Percentiles rank a stretch among this genome's conserved stretches.
Evolutionary conservation across 1,140 invertebrate genomes (phyloP).

Genomic region (Magallana gigas): DNA sequence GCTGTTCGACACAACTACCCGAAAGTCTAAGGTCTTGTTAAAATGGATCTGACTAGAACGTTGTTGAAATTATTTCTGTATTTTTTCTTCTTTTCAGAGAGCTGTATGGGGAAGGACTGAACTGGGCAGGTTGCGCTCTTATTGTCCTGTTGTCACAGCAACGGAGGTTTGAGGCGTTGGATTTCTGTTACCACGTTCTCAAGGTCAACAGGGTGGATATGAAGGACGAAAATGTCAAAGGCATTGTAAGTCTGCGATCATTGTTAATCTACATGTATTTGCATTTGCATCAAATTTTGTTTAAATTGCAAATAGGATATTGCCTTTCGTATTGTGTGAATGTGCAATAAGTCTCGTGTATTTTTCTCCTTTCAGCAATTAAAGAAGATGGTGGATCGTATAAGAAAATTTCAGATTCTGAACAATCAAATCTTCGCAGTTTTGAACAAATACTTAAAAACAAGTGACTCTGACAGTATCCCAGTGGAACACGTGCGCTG

Average conservation of each 20-base stretch:
- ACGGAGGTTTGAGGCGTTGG: constrained; percentile 96
- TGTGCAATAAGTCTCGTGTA: too few relatives aligned
- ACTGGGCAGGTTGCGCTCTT: constrained; percentile 99
- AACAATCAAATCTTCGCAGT: constrained; percentile 99
- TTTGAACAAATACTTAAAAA: constrained; percentile 96
- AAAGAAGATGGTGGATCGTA: constrained; percentile 98
- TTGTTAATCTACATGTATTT: neutral
- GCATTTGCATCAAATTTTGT: too few relatives aligned
- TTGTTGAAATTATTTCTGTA: neutral
- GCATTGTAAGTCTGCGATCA: constrained; percentile 89
- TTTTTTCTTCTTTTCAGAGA: constrained; percentile 85
- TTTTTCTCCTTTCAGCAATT: constrained; percentile 86
- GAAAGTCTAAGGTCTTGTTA: too few relatives aligned
- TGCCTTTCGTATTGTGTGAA: neutral
- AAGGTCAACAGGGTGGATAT: constrained; percentile 97
- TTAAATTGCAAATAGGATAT: neutral
- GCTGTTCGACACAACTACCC: too few relatives aligned
- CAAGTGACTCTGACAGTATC: constrained; percentile 86
- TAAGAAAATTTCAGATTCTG: constrained; percentile 97
- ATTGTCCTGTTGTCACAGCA: constrained; percentile 98
- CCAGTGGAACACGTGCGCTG: constrained; percentile 97
- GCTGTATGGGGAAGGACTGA: constrained; percentile 98
- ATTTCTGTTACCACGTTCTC: constrained; percentile 99
- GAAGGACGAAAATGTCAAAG: constrained; percentile 96
- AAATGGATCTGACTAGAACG: too few relatives aligned